Evolutionary conservation across 2,888 invertebrate genomes (phyloP).

Genomic region (Harpalus rubripes): DNA sequence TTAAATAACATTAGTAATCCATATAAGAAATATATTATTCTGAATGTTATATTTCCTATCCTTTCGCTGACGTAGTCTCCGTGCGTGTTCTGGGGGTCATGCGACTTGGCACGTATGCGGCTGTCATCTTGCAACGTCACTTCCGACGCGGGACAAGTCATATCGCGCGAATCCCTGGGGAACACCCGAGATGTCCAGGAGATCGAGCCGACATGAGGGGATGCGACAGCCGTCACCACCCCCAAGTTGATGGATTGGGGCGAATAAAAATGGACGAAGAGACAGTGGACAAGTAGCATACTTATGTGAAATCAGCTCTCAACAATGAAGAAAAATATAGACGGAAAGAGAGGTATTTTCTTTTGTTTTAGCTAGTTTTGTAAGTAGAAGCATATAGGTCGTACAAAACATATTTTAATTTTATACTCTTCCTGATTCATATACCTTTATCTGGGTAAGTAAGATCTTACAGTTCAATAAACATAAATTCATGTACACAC

Average conservation of each 20-base stretch:
- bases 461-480: no score
- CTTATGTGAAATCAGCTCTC: background rate
- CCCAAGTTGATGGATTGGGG: background rate
- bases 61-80: background rate
- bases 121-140: slow-evolving; percentile 14
- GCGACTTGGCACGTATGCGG: slow-evolving; percentile 38
- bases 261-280: background rate
- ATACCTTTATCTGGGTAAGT: no score
- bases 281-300: background rate
- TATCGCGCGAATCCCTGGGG: slow-evolving; percentile 7
- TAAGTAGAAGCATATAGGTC: no score
- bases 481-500: no score
- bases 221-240: background rate
- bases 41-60: no score
- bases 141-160: slow-evolving; percentile 26
- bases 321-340: background rate
- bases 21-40: no score
- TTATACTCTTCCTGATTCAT: no score
- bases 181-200: background rate
- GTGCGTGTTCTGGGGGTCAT: background rate
- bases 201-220: background rate
- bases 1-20: no score
- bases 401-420: no score
- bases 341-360: background rate
- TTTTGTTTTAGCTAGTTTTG: no score